Evolutionary conservation across 2,113 vertebrate species (phyloP), one percentile per base, ranked within the genome.

Genomic region (Hemibagrus wyckioides): DNA sequence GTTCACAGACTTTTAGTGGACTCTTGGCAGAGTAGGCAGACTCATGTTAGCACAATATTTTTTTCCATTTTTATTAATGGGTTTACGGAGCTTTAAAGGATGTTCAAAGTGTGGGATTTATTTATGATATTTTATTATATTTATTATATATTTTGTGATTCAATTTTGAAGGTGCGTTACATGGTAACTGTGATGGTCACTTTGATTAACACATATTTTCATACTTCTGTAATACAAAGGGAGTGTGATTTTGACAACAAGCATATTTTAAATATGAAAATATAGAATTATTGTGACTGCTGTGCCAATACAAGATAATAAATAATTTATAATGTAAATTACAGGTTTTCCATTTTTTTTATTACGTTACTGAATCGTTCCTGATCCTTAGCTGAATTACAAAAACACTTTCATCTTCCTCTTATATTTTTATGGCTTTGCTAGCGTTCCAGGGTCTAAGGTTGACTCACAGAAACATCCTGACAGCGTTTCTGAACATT

Each of bases 401-500:
- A 33, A 50, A 80, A 80, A 39, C 10, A 39, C 19, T 88, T 86
- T 89, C 19, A 63, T n/a, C 39, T 52, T 54, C n/a, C n/a, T 56
- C 56, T 77, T 54, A 39, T 3, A 52, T 91, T 91, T 94, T 92
- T 92, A 91, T 92, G 86, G 89, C 82, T 86, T 84, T 90, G 90
- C 92, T 91, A 93, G 91, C 87, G 89, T 91, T 94, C 91, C 48
- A 33, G 88, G 85, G 94, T 92, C 92, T 90, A 73, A 88, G 93
- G 93, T 92, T 63, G 82, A 89, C 90, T 93, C 83, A 77, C 88
- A 90, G 91, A 93, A 92, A 92, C 91, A 92, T 87, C 90, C 93
- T 93, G 92, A 94, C 92, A 94, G 91, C 92, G 91, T 93, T 94
- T 93, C 87, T 93, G 91, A 93, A 92, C 92, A 92, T 94, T 94